These are phyloP conservation scores for Poliocrania exsul DNA, from an alignment of 2,797 vertebrate genomes.

Conservation along the genomic window DNA sequence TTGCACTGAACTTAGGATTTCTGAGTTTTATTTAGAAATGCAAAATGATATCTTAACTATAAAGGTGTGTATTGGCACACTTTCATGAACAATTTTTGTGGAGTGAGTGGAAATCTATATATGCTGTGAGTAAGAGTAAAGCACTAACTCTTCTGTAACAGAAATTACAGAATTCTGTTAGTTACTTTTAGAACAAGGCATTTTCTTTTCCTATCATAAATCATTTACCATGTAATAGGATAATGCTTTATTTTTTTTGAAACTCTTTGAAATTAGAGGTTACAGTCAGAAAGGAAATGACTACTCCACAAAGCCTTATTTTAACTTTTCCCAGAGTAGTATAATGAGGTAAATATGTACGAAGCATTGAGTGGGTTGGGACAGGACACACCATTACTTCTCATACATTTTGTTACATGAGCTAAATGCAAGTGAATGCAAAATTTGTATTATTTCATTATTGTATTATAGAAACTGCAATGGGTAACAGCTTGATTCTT, in stretches of 20 bases:
- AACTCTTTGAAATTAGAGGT: neutral
- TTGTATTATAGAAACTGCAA: neutral
- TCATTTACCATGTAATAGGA: neutral
- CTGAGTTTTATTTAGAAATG: neutral
- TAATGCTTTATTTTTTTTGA: neutral
- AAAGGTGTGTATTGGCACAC: neutral
- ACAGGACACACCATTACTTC: neutral
- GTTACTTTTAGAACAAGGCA: neutral
- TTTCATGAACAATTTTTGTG: neutral
- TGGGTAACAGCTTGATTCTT: neutral
- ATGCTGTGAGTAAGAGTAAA: neutral
- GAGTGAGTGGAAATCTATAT: neutral
- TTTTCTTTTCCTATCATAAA: neutral
- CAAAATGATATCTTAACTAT: neutral
- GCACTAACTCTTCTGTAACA: neutral
- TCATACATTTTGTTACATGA: neutral
- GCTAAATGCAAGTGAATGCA: neutral
- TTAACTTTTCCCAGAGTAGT: neutral
- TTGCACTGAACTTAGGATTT: neutral
- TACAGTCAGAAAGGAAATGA: neutral
- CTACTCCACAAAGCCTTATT: neutral
- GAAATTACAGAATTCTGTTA: neutral
- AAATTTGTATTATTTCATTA: neutral
- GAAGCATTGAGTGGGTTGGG: neutral
- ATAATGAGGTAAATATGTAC: neutral